Conservation (phyloP, 2,888 invertebrate genomes). For the Drosophila subsilvestris region DNA sequence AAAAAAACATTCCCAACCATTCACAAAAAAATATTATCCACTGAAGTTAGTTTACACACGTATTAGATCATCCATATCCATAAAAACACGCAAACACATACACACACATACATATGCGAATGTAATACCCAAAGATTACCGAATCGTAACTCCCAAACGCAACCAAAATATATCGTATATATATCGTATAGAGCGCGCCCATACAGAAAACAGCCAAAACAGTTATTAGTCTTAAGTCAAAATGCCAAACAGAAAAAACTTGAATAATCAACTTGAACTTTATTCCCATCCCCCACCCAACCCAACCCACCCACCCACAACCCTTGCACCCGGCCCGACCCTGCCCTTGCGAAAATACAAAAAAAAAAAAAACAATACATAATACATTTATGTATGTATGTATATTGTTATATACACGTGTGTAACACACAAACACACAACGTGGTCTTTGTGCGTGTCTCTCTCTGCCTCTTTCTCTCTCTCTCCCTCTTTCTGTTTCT, state of each 20-base stretch:
- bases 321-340: conserved; percentile 44
- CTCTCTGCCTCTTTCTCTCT: conserved; percentile 73
- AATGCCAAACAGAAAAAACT: conserved; percentile 53
- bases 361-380: conserved; percentile 28
- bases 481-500: conserved; percentile 71
- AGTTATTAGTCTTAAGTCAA: conserved; percentile 67
- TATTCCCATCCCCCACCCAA: conserved; percentile 38
- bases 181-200: conserved; percentile 35
- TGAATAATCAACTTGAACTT: conserved; percentile 81
- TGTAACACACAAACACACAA: conserved; percentile 33
- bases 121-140: conserved; percentile 3
- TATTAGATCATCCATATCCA: background rate
- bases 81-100: conserved; percentile 23
- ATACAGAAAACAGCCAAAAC: conserved; percentile 33
- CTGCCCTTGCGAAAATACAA: conserved; percentile 39
- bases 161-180: conserved; percentile 8
- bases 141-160: conserved; percentile 24
- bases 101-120: conserved; percentile 13
- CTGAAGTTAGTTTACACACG: background rate
- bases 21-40: background rate
- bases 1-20: background rate
- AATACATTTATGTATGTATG: conserved; percentile 19
- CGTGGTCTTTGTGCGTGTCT: conserved; percentile 72
- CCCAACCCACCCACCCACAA: conserved; percentile 35
- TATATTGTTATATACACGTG: conserved; percentile 13